These are phyloP conservation scores for Knipowitschia caucasica DNA, from an alignment of 2,797 vertebrate genomes.

Conservation along the genomic window DNA sequence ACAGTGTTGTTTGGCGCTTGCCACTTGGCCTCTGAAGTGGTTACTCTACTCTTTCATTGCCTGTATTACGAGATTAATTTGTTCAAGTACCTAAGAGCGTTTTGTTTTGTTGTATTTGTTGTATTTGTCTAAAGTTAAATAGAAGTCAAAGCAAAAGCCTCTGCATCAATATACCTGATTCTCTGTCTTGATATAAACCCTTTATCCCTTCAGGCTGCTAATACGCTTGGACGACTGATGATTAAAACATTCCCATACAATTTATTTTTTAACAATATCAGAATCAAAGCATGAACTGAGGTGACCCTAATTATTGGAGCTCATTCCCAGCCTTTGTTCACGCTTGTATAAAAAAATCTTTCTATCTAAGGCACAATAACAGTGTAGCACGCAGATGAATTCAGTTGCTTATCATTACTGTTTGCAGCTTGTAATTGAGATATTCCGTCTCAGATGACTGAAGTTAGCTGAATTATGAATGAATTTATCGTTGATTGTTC, in stretches of 20 bases:
- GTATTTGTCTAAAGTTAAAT: conserved; percentile 37
- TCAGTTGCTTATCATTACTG: conserved; percentile 23
- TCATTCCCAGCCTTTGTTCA: conserved; percentile 12
- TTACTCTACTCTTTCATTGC: neutral
- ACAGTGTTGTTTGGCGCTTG: neutral
- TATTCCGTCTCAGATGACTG: neutral
- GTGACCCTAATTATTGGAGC: conserved; percentile 27
- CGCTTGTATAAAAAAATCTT: conserved; percentile 17
- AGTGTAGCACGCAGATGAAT: conserved; percentile 20
- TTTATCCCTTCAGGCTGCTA: conserved; percentile 16
- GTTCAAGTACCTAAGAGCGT: neutral
- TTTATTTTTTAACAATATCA: conserved; percentile 12
- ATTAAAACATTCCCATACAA: conserved; percentile 16
- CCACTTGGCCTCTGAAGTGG: neutral
- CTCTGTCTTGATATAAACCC: conserved; percentile 6
- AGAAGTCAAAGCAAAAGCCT: conserved; percentile 33
- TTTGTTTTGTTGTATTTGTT: neutral
- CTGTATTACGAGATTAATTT: neutral
- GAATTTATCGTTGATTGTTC: neutral
- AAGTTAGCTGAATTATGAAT: neutral
- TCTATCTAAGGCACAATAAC: conserved; percentile 32
- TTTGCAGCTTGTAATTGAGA: neutral
- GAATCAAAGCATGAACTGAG: conserved; percentile 23
- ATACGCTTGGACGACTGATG: conserved; percentile 19
- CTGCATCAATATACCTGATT: conserved; percentile 37